These are phyloP conservation scores for Pipa parva DNA, from an alignment of 2,113 vertebrate genomes.

Conservation along the genomic window DNA sequence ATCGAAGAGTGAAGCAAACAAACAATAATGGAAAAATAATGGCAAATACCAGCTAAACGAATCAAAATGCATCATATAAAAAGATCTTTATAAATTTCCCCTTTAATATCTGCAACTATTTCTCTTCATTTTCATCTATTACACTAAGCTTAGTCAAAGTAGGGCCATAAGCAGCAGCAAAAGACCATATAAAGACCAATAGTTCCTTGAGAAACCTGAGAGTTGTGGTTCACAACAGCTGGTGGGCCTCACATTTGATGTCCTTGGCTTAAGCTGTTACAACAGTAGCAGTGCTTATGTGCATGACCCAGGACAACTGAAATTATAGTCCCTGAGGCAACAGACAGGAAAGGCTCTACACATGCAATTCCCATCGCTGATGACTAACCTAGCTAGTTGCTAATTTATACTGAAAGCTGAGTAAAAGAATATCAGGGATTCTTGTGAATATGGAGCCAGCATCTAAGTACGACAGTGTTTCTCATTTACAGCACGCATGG, in stretches of 20 bases:
- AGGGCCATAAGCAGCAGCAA: too few species aligned
- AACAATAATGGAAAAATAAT: too few species aligned
- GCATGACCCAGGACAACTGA: not conserved
- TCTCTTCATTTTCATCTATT: too few species aligned
- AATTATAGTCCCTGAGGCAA: not conserved
- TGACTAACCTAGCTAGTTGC: not conserved
- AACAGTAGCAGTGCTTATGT: not conserved
- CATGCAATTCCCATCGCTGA: not conserved
- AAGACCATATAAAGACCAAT: too few species aligned
- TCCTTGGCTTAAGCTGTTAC: not conserved
- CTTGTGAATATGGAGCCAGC: not conserved
- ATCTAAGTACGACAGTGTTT: not conserved
- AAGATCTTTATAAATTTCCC: too few species aligned
- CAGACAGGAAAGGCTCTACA: not conserved
- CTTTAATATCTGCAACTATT: too few species aligned
- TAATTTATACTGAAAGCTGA: not conserved
- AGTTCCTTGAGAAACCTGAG: too few species aligned
- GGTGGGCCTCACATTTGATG: not conserved
- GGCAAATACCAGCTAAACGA: too few species aligned
- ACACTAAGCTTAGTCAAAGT: too few species aligned
- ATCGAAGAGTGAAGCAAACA: too few species aligned
- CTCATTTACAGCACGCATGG: not conserved
- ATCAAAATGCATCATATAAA: too few species aligned
- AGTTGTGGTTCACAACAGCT: too few species aligned
- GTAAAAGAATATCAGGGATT: not conserved